phyloP scores from a whole-genome alignment of 2,797 vertebrate genomes.

The Cheirogaleus major region DNA sequence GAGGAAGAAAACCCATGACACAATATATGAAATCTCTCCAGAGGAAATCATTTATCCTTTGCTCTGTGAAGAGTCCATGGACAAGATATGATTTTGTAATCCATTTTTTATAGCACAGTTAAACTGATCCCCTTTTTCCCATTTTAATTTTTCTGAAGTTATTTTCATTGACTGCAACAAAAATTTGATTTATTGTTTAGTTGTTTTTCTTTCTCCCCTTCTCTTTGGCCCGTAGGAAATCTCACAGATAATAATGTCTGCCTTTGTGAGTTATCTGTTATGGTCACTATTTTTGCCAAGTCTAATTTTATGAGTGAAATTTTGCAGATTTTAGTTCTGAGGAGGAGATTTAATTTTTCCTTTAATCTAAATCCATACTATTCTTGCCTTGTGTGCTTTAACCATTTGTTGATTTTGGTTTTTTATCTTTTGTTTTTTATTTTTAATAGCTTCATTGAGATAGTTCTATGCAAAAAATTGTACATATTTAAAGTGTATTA shows the following conservation, averaged over 20 bases:
- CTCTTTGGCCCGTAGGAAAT: background rate
- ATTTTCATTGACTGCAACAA: conserved; percentile 31
- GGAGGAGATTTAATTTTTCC: background rate
- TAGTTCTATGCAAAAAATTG: background rate
- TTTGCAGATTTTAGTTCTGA: conserved; percentile 6
- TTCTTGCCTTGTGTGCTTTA: background rate
- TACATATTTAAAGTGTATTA: background rate
- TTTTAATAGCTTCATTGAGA: background rate
- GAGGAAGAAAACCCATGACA: background rate
- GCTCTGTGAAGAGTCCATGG: background rate
- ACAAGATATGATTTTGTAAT: background rate
- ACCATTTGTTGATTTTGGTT: background rate
- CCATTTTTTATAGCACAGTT: background rate
- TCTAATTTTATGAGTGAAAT: background rate
- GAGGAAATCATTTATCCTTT: background rate
- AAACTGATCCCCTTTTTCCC: background rate
- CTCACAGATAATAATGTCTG: background rate
- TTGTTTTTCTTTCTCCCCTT: too few species aligned
- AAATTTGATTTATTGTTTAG: background rate
- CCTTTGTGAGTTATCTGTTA: background rate
- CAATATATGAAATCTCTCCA: background rate
- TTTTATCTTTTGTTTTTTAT: background rate
- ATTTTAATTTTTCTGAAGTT: conserved; percentile 49
- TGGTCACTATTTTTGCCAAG: background rate
- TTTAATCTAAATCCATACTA: background rate